A percentile compares a stretch with the other conserved stretches of the same genome.
These are phyloP conservation scores for Clangula hyemalis DNA, from an alignment of 2,797 vertebrate species.

Conservation along the genomic window DNA sequence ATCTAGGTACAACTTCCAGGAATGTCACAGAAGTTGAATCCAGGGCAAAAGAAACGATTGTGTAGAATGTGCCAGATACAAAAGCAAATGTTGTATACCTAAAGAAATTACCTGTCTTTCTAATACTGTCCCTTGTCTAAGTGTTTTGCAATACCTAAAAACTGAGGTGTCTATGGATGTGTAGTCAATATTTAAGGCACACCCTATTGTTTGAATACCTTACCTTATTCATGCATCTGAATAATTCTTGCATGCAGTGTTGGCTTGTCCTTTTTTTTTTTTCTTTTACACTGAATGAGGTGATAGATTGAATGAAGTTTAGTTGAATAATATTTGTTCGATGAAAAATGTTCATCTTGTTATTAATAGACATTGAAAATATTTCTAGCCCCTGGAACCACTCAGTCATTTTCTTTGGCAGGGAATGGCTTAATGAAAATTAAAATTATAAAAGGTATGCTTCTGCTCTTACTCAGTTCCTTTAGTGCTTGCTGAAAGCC, in stretches of 20 bases:
- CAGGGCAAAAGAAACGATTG: neutral
- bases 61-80: neutral
- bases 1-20: neutral
- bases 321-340: constrained; percentile 51
- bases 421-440: constrained; percentile 39
- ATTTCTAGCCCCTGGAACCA: constrained; percentile 53
- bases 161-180: neutral
- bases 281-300: neutral
- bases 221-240: neutral
- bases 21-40: neutral
- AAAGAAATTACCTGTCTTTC: neutral
- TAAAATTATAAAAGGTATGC: neutral
- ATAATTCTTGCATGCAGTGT: constrained; percentile 45
- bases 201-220: neutral
- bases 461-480: neutral
- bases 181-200: neutral
- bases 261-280: neutral
- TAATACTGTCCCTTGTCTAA: neutral
- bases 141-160: neutral
- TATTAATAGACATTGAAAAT: constrained; percentile 70
- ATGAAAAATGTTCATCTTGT: constrained; percentile 35
- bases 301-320: constrained; percentile 34
- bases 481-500: neutral
- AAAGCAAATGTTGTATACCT: neutral
- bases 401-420: constrained; percentile 64